Evolutionary conservation across 2,888 invertebrate species (phyloP), one percentile per base, ranked within the genome.

Genomic region (Spodoptera exigua): DNA sequence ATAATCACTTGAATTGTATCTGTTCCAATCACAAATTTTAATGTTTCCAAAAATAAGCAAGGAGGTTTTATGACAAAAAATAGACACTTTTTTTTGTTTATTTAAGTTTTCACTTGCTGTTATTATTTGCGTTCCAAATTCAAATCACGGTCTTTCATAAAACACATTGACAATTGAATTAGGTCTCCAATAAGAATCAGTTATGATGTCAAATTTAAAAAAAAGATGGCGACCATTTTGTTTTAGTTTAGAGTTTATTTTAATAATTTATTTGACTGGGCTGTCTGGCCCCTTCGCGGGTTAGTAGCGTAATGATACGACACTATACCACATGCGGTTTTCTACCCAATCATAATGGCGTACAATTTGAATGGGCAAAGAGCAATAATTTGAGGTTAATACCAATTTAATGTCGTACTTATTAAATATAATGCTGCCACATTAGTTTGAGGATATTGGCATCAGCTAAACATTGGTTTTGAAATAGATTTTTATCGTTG

Each of bases 291-390:
- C 74, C 66, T 60, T 76, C 74, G 74, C 63, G 46, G 36, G 78
- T 74, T 80, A 65, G 72, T 68, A 70, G 69, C 63, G 82, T 84
- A 85, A 86, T 88, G 87, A 77, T 82, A 83, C 68, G 61, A 74
- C 78, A 76, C 74, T 76, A 74, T 77, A 74, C 70, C 63, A 64
- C 61, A 66, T 81, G 82, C 79, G 82, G 85, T 82, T 84, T 76
- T 68, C 70, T 79, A 79, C 70, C 76, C 83, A 85, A 87, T 86
- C 85, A 85, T 74, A 81, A 65, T 66, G 59, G 66, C 78, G 67
- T 71, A 78, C 83, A 86, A 86, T 85, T 86, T 86, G 80, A 78
- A 73, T 80, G 79, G 79, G 81, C 79, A 81, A 76, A 77, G 78
- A 79, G 82, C 82, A 79, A 64, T 77, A 68, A 77, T 79, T 76